These are phyloP conservation scores for Apteryx owenii DNA, from an alignment of 2,113 vertebrate genomes.

Conservation along the genomic window DNA sequence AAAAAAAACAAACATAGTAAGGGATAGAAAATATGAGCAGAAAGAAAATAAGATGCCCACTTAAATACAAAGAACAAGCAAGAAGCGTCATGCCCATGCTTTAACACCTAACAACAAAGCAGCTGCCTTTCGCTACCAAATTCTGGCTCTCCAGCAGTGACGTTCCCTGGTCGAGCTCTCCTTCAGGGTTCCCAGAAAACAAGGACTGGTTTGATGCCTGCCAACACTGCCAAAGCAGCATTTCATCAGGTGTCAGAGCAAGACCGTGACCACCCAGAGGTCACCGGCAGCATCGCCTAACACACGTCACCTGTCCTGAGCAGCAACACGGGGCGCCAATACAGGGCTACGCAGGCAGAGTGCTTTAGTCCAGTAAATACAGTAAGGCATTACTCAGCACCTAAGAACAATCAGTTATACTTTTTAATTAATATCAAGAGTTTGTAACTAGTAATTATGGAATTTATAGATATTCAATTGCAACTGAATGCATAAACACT, in stretches of 20 bases:
- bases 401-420: neutral
- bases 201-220: too few species aligned
- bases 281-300: neutral
- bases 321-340: neutral
- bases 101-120: neutral
- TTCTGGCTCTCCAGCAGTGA: neutral
- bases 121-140: neutral
- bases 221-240: neutral
- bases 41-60: neutral
- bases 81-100: neutral
- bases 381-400: neutral
- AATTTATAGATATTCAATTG: neutral
- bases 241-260: neutral
- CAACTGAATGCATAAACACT: neutral
- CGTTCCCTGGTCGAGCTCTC: neutral
- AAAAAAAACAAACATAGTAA: neutral
- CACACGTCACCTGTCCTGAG: neutral
- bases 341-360: neutral
- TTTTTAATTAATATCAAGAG: neutral
- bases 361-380: neutral
- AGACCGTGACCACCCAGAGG: neutral
- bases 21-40: neutral
- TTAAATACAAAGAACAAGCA: neutral
- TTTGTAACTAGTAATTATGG: neutral
- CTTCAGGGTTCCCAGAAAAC: neutral